Conservation (phyloP, 2,113 vertebrate species). For the Bambusicola thoracicus region DNA sequence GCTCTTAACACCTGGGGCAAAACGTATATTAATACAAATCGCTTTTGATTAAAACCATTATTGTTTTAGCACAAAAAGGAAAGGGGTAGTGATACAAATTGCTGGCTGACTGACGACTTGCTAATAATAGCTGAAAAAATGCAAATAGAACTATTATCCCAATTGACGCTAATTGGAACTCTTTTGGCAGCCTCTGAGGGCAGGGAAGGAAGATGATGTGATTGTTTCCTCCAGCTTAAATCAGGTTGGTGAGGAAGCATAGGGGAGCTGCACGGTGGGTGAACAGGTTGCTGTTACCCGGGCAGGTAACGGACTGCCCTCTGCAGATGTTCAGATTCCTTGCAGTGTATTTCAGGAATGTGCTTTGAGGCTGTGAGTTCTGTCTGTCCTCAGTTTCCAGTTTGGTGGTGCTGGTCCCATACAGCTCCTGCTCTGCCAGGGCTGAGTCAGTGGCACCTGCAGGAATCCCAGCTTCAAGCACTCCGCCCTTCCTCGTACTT, state of each 20-base stretch:
- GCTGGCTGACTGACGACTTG: conserved; percentile 65
- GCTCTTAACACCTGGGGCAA: conserved; percentile 61
- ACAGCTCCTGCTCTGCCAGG: fast-evolving
- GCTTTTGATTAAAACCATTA: conserved; percentile 68
- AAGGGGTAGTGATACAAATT: conserved; percentile 66
- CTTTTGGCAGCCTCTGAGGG: conserved; percentile 51
- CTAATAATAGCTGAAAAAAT: conserved; percentile 68
- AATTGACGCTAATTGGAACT: conserved; percentile 64
- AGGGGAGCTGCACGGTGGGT: not conserved
- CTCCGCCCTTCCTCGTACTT: not conserved
- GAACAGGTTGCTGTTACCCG: not conserved
- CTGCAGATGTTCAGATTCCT: not conserved
- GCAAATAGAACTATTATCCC: conserved; percentile 62
- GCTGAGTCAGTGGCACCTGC: not conserved
- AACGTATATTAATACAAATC: conserved; percentile 65
- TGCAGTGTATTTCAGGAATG: not conserved
- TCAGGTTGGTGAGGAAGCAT: not conserved
- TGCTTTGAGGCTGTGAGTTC: not conserved
- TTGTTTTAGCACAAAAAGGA: conserved; percentile 67
- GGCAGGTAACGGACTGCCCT: not conserved
- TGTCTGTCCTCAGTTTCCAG: fast-evolving
- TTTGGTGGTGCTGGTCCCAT: not conserved
- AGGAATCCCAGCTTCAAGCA: not conserved
- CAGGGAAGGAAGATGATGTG: conserved; percentile 61
- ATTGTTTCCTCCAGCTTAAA: conserved; percentile 52